A percentile compares a stretch with the other conserved stretches of the same genome.
phyloP scores from a whole-genome alignment of 2,113 vertebrate genomes.

The Actenoides hombroni region DNA sequence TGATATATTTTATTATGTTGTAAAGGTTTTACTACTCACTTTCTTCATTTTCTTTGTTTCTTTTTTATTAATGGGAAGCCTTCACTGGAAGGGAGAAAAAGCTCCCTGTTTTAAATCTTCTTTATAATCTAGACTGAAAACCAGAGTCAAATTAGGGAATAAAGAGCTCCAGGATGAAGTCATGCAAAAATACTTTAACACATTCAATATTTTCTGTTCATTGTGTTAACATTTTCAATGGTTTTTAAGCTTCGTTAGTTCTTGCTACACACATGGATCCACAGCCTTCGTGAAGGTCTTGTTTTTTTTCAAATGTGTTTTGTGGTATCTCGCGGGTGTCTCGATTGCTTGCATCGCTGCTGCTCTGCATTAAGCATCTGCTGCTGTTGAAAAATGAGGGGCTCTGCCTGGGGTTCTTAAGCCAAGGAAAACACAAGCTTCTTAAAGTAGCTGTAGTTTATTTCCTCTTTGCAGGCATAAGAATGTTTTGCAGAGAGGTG shows the following conservation, averaged over 20 bases:
- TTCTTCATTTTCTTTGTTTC: constrained; percentile 63
- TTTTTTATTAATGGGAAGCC: constrained; percentile 64
- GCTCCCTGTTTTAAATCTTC: constrained; percentile 48
- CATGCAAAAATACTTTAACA: neutral
- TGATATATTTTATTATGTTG: constrained; percentile 53
- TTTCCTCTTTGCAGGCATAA: neutral
- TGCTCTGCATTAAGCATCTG: neutral
- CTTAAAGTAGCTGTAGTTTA: neutral
- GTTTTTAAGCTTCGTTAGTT: neutral
- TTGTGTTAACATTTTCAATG: neutral
- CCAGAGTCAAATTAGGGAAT: constrained; percentile 29
- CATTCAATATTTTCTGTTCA: neutral
- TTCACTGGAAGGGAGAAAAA: constrained; percentile 18
- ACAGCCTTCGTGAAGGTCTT: neutral
- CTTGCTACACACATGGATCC: neutral
- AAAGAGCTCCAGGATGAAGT: constrained; percentile 33
- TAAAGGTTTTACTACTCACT: constrained; percentile 69
- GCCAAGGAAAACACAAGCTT: neutral
- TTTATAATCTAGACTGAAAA: constrained; percentile 54
- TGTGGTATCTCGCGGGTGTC: neutral
- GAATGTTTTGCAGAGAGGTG: neutral
- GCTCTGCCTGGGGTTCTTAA: neutral
- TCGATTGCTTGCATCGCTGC: neutral
- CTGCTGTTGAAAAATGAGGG: neutral
- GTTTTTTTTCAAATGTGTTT: neutral